Evolutionary conservation across 2,113 vertebrate species (phyloP).

Genomic region (Barbus barbus): DNA sequence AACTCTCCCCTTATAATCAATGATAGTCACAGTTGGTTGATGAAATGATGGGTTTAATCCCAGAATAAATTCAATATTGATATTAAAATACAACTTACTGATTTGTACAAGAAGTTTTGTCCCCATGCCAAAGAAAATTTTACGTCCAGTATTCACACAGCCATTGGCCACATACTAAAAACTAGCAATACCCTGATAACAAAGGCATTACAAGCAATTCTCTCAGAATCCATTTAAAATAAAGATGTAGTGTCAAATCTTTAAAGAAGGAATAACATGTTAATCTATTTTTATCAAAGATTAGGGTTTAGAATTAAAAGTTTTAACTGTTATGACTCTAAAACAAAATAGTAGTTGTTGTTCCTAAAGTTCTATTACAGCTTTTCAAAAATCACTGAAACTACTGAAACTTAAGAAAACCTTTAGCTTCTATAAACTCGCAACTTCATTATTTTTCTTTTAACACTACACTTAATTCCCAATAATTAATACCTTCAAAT

Average conservation of each 20-base stretch:
- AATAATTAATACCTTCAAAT: background rate
- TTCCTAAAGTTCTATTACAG: too few species aligned
- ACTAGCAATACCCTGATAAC: background rate
- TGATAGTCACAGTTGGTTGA: background rate
- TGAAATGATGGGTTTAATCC: background rate
- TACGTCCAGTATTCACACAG: constrained; percentile 2
- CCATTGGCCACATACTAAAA: background rate
- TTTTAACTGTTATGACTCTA: too few species aligned
- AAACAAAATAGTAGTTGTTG: too few species aligned
- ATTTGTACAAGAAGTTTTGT: background rate
- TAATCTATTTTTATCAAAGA: background rate
- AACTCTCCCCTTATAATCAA: background rate
- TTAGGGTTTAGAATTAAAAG: background rate
- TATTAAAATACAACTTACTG: background rate
- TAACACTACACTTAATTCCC: background rate
- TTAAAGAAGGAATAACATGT: background rate
- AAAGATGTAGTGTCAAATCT: background rate
- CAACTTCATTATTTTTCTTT: background rate
- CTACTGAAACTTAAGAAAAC: background rate
- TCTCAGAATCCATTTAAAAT: background rate
- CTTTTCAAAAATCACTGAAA: background rate
- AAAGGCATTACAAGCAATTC: background rate
- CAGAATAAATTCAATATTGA: background rate
- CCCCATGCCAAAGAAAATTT: background rate
- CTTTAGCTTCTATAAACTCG: too few species aligned